Conservation (phyloP, 2,113 vertebrate species). For the Dicrurus megarhynchus region DNA sequence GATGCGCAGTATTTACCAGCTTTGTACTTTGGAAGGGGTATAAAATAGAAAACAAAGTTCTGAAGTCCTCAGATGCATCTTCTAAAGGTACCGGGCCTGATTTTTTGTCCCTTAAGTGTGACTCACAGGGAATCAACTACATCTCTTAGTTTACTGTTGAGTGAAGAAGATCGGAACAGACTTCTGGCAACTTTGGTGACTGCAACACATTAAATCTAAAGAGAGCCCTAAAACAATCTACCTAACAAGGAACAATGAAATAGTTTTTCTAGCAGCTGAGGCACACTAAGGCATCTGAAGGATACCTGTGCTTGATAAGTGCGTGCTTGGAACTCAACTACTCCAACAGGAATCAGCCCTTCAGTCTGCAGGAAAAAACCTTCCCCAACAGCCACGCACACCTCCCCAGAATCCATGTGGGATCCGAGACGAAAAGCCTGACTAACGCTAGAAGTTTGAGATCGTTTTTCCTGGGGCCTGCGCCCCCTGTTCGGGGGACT, state of each 20-base stretch:
- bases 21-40: background rate
- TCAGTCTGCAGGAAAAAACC: background rate
- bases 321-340: background rate
- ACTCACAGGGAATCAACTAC: background rate
- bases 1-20: background rate
- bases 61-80: background rate
- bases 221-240: background rate
- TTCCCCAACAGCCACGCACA: background rate
- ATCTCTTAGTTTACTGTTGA: background rate
- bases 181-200: background rate
- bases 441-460: rapidly evolving
- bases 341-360: background rate
- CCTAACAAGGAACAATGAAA: too few species aligned
- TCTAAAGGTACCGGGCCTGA: background rate
- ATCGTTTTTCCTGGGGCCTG: background rate
- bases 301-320: background rate
- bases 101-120: background rate
- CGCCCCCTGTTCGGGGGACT: background rate
- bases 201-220: background rate
- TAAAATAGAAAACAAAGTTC: background rate
- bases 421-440: too few species aligned
- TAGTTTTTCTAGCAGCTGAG: background rate
- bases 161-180: background rate
- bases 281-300: background rate
- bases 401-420: background rate